Evolutionary conservation across 2,888 invertebrate species (phyloP).

Genomic region (Clitarchus hookeri): DNA sequence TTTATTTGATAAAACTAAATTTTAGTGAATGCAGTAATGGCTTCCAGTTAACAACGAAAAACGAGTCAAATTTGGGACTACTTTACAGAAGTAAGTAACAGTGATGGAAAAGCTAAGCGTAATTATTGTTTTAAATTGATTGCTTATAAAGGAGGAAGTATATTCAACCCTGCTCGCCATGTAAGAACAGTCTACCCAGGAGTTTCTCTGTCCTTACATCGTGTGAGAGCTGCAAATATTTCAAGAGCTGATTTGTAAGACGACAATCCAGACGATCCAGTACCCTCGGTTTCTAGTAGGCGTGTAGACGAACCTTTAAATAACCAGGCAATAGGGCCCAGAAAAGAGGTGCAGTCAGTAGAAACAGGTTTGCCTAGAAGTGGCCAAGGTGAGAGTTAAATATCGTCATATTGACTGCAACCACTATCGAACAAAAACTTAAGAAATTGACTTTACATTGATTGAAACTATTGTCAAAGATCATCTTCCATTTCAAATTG

Average conservation of each 20-base stretch:
- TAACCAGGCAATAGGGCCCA: not conserved
- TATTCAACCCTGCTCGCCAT: not conserved
- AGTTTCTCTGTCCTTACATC: not conserved
- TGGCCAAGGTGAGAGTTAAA: not conserved
- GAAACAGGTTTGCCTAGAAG: not conserved
- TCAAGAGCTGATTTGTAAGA: too few species aligned
- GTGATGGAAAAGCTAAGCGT: not conserved
- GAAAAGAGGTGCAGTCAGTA: not conserved
- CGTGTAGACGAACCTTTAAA: not conserved
- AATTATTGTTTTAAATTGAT: not conserved
- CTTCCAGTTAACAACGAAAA: too few species aligned
- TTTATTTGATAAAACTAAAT: too few species aligned
- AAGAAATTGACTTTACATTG: slow-evolving; percentile 24
- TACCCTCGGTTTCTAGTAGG: too few species aligned
- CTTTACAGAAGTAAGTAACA: not conserved
- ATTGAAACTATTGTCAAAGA: slow-evolving; percentile 26
- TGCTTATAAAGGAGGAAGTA: slow-evolving; percentile 17
- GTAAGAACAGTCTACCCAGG: not conserved
- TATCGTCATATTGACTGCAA: not conserved
- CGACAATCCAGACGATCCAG: too few species aligned
- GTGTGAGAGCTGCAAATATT: not conserved
- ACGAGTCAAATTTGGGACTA: not conserved
- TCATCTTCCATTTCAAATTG: slow-evolving; percentile 19
- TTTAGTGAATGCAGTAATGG: too few species aligned
- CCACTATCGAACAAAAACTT: not conserved